Conservation (phyloP, 2,797 vertebrate genomes). For the Eulemur albifrons region DNA sequence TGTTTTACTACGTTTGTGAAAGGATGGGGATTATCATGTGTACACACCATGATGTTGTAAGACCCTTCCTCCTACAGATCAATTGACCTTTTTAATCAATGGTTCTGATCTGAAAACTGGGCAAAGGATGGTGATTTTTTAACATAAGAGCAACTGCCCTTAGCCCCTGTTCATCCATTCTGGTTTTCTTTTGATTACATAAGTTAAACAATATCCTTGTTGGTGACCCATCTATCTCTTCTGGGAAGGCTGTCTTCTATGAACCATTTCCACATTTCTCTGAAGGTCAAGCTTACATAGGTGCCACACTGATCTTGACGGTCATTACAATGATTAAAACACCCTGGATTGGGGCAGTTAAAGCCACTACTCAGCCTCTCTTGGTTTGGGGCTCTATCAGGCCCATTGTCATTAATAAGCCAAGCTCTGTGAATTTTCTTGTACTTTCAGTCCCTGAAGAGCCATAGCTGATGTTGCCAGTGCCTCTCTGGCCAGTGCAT, state of each 20-base stretch:
- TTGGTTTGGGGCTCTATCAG: background rate
- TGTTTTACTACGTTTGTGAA: background rate
- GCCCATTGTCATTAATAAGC: background rate
- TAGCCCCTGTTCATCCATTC: background rate
- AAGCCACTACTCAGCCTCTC: background rate
- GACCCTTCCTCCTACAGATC: background rate
- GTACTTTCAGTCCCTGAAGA: background rate
- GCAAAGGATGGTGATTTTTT: background rate
- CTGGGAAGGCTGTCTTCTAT: background rate
- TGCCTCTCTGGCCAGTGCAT: background rate
- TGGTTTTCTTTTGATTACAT: background rate
- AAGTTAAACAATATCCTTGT: background rate
- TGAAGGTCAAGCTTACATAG: background rate
- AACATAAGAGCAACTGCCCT: background rate
- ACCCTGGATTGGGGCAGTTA: background rate
- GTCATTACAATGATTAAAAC: background rate
- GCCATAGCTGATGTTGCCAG: background rate
- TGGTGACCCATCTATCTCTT: background rate
- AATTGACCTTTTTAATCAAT: background rate
- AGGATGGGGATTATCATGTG: background rate
- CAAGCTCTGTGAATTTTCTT: background rate
- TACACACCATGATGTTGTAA: background rate
- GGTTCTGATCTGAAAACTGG: background rate
- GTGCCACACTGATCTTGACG: background rate
- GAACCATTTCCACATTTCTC: background rate